phyloP scores from a whole-genome alignment of 2,888 invertebrate species.

The Adelognathus sp. region DNA sequence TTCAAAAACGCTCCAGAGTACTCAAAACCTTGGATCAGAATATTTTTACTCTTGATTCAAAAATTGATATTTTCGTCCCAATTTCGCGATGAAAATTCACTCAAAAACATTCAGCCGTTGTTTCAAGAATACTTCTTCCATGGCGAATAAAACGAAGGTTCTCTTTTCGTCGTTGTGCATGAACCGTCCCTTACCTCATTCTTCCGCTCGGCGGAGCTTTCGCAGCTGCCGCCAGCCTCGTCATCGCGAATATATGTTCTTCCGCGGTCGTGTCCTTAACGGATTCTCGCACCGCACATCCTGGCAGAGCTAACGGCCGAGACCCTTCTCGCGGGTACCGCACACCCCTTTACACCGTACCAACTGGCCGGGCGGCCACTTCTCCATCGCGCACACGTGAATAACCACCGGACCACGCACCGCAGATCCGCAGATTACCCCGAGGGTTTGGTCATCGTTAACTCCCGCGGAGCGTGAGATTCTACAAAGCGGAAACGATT shows the following conservation, averaged over 20 bases:
- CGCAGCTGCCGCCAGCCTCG: slow-evolving; percentile 64
- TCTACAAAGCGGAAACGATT: slow-evolving; percentile 61
- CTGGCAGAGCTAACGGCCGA: slow-evolving; percentile 35
- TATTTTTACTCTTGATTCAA: too few species aligned
- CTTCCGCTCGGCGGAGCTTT: slow-evolving; percentile 34
- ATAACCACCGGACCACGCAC: slow-evolving; percentile 32
- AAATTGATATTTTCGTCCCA: too few species aligned
- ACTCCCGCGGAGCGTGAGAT: slow-evolving; percentile 57
- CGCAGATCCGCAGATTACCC: slow-evolving; percentile 56
- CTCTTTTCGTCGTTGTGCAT: slow-evolving; percentile 13
- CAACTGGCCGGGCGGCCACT: slow-evolving; percentile 17
- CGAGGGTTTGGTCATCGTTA: slow-evolving; percentile 52
- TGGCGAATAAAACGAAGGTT: slow-evolving; percentile 15
- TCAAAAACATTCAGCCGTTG: too few species aligned
- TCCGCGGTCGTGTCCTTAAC: slow-evolving; percentile 67
- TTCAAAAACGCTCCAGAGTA: too few species aligned
- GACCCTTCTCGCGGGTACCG: slow-evolving; percentile 39
- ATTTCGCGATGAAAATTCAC: too few species aligned
- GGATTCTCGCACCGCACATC: slow-evolving; percentile 66
- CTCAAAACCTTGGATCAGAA: too few species aligned
- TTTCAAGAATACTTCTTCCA: too few species aligned
- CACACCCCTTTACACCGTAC: slow-evolving; percentile 19
- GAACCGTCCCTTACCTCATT: slow-evolving; percentile 25
- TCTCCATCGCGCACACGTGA: slow-evolving; percentile 58
- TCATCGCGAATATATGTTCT: slow-evolving; percentile 61